Percentiles rank a stretch among this genome's conserved stretches.
These are phyloP conservation scores for Drosophila koepferae DNA, from an alignment of 2,888 invertebrate genomes.

Conservation along the genomic window DNA sequence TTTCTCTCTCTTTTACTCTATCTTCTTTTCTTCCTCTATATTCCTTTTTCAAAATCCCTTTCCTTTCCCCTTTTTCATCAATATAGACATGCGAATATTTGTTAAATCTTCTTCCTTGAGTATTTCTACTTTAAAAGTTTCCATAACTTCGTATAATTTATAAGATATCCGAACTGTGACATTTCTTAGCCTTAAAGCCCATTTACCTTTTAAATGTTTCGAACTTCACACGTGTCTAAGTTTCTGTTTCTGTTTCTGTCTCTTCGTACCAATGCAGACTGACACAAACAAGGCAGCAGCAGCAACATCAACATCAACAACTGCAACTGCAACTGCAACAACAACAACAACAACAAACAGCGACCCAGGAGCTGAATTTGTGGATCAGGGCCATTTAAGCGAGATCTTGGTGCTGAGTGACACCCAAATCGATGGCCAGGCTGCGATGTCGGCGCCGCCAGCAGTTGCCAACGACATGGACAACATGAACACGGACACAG, in stretches of 20 bases:
- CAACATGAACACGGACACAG: conserved; percentile 52
- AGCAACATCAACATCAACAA: conserved; percentile 39
- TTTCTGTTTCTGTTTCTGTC: conserved; percentile 37
- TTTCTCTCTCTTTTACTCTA: background rate
- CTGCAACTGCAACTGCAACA: conserved; percentile 32
- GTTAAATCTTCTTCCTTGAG: background rate
- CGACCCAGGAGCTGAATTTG: conserved; percentile 64
- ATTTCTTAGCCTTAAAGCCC: background rate
- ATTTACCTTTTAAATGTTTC: conserved; percentile 13
- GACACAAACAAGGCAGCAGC: conserved; percentile 63
- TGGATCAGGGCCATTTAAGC: conserved; percentile 68
- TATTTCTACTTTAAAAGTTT: background rate
- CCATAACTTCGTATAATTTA: background rate
- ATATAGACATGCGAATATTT: background rate
- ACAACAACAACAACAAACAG: conserved; percentile 32
- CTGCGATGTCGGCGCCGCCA: conserved; percentile 57
- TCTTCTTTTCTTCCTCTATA: background rate
- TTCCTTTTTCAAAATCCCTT: no score
- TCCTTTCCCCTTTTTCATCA: background rate
- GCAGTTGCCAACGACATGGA: conserved; percentile 63
- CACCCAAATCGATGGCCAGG: conserved; percentile 74
- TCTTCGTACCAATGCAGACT: conserved; percentile 50
- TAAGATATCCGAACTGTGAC: background rate
- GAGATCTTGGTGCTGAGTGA: conserved; percentile 81
- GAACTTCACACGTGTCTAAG: conserved; percentile 70